Percentiles rank a stretch among this genome's conserved stretches.
Evolutionary conservation across 2,888 invertebrate genomes (phyloP).

Genomic region (Lasius platythorax): DNA sequence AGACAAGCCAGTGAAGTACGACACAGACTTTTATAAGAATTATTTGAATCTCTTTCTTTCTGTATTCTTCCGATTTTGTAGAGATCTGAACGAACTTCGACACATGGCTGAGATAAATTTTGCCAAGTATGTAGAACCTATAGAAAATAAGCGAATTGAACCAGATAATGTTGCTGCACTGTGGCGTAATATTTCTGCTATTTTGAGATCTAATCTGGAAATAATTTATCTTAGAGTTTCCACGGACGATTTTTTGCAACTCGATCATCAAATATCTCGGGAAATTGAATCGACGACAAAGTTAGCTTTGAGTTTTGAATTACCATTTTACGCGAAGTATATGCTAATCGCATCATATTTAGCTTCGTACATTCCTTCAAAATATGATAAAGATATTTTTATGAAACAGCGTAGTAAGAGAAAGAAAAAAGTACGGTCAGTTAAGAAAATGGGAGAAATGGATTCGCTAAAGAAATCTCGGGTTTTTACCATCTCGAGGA

Average conservation of each 20-base stretch:
- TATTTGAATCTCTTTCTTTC: constrained; percentile 94
- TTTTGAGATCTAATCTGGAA: constrained; percentile 91
- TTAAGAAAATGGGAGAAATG: constrained; percentile 86
- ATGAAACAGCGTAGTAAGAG: constrained; percentile 93
- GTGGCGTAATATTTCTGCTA: constrained; percentile 93
- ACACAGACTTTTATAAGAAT: constrained; percentile 90
- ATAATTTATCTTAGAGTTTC: constrained; percentile 91
- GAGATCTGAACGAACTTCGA: constrained; percentile 94
- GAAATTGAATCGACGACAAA: constrained; percentile 82
- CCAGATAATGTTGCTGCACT: constrained; percentile 90
- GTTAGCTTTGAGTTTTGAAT: constrained; percentile 88
- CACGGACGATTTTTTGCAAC: constrained; percentile 76
- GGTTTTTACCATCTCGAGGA: constrained; percentile 92
- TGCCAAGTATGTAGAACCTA: constrained; percentile 92
- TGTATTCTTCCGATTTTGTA: constrained; percentile 94
- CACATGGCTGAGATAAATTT: constrained; percentile 93
- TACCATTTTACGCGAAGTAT: constrained; percentile 96
- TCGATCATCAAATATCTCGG: constrained; percentile 75
- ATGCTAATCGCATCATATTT: constrained; percentile 96
- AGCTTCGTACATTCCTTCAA: constrained; percentile 96
- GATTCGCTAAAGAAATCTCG: constrained; percentile 90
- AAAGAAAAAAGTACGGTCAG: constrained; percentile 88
- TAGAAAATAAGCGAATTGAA: constrained; percentile 89
- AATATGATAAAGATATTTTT: constrained; percentile 95
- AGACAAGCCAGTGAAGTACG: constrained; percentile 82